Evolutionary conservation across 2,888 invertebrate species (phyloP).

Genomic region (Drosophila fungiperda): DNA sequence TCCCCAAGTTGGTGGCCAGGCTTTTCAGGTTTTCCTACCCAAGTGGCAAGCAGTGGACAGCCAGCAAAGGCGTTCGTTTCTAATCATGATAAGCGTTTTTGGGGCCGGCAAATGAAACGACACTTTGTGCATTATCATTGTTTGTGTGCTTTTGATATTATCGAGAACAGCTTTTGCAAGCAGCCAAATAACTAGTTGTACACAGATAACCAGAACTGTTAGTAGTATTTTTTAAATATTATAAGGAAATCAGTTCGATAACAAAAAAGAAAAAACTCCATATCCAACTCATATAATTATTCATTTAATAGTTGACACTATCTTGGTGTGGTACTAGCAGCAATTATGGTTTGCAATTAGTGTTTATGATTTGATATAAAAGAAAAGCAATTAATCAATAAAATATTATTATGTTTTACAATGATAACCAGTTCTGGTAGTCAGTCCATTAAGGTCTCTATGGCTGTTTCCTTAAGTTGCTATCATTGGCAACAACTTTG

Average conservation of each 20-base stretch:
- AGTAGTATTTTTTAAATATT: neutral
- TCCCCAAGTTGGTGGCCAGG: constrained; percentile 45
- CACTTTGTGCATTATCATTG: constrained; percentile 61
- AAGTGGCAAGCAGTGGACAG: constrained; percentile 16
- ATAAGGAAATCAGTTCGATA: neutral
- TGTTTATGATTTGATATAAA: neutral
- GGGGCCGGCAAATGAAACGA: constrained; percentile 34
- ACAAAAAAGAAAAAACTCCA: too few species aligned
- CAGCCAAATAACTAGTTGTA: constrained; percentile 1
- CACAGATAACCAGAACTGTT: neutral
- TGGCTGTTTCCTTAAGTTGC: constrained; percentile 17
- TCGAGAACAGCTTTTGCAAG: constrained; percentile 21
- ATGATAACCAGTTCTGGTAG: neutral
- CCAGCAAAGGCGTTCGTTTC: constrained; percentile 45
- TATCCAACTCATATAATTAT: neutral
- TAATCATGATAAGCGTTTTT: constrained; percentile 66
- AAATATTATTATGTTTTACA: neutral
- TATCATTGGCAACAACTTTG: constrained; percentile 22
- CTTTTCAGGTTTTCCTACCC: constrained; percentile 56
- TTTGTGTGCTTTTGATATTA: constrained; percentile 47
- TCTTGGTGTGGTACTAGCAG: neutral
- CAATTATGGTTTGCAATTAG: neutral
- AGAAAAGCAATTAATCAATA: neutral
- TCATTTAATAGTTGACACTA: neutral
- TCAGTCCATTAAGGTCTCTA: neutral